Base-by-base conservation (phyloP, 1,140 invertebrate genomes). In the Epicauta chinensis region DNA sequence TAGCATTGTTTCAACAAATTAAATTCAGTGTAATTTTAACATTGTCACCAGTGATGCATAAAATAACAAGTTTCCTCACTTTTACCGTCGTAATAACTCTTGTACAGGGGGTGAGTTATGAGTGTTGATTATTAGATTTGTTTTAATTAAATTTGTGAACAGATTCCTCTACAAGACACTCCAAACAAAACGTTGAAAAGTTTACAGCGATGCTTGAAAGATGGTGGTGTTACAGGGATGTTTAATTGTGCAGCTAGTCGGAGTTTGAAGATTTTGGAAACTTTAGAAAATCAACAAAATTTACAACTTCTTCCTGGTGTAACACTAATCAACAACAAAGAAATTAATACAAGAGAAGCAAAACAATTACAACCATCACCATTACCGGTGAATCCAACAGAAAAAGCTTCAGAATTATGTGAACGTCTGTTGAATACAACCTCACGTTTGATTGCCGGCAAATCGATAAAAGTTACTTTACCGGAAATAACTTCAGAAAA, bases 381-480 rank as follows among this genome's bases (percentile, higher is more conserved):
- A 44, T 64, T 83, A 14, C 79, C 80, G 9, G 60, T 67, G 31
- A 75, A 79, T 15, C 53, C 63, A 0, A 61, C 73, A 1, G 75
- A 79, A 32, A 76, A 73, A 35, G 69, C 71, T 23, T 23, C 23
- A 7, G 7, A 23, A 23, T 7, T 23, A 5, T 5, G 4, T 10
- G 63, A 77, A 12, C 23, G 23, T 2, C 72, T 84, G 2, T 53
- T 75, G 2, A 75, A 74, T 70, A 74, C 75, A 1, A 71, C 66
- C 2, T 54, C 73, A 13, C 72, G 76, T 4, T 81, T 84, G 63
- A 60, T 82, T 14, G 69, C 75, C 56, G 75, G 70, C 16, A 79
- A 82, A 67, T 80, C 73, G 52, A 59, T 84, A 56, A 79, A 81
- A 63, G 61, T 84, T 53, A 77, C 77, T 61, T 53, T 81, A 38